Base-by-base conservation (phyloP, 2,113 vertebrate genomes). In the Varanus salvator region DNA sequence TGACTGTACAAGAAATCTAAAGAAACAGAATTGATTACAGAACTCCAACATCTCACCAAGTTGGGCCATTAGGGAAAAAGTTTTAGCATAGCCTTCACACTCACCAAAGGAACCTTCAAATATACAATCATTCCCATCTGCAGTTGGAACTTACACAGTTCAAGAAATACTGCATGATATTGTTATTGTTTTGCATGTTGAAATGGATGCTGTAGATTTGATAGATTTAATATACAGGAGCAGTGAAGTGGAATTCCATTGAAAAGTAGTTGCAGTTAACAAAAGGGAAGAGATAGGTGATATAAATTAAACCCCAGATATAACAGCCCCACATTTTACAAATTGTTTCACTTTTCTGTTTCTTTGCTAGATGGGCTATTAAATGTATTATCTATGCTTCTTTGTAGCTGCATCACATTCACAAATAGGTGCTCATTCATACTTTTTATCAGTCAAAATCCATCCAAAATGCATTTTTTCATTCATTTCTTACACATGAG, bases 321-420 rank as follows among this genome's bases (percentile, higher is more conserved):
- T n/a, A 82, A 88, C 87, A 88, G 68, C 82, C 38, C 44, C 27
- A 84, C 21, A 77, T 66, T 84, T 84, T n/a, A 75, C 50, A 50
- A 52, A 66, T 69, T 50, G 38, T 60, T 74, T 25, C 50, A 50
- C 17, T 12, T n/a, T 88, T 80, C 38, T 84, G 21, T 84, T 38
- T 84, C 81, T 64, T 44, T 60, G 57, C 82, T 76, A 77, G 8
- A 75, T 84, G 48, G 72, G 31, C 81, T 77, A 52, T 77, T 21
- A n/a, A 76, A 60, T n/a, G 14, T 86, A 75, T 60, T 57, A 50
- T 17, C 34, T 60, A 75, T 25, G 5, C 54, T 74, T 81, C 78
- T 88, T 82, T 82, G 78, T n/a, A 66, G 77, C 19, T 69, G 7
- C n/a, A 17, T 80, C 27, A 83, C 71, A 76, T 64, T 64, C 60